A percentile compares a stretch with the other conserved stretches of the same genome.
phyloP scores from a whole-genome alignment of 2,888 invertebrate genomes.

The Pachycephus smyrnensis region DNA sequence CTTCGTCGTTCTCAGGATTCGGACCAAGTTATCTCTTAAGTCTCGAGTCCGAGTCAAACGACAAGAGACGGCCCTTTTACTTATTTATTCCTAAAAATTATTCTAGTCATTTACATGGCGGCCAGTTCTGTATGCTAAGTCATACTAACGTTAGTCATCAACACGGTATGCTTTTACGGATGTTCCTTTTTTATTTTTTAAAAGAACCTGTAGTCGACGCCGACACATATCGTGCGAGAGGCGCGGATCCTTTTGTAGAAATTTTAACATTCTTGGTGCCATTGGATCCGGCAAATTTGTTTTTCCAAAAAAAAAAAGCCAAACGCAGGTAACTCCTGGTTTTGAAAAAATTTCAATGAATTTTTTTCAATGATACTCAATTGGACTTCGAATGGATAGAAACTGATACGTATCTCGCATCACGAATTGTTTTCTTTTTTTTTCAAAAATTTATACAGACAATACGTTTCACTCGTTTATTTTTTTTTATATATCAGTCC shows the following conservation, averaged over 20 bases:
- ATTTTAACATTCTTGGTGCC: not conserved
- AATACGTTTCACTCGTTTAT: too few species aligned
- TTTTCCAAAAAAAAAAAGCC: not conserved
- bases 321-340: not conserved
- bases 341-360: not conserved
- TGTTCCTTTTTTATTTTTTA: not conserved
- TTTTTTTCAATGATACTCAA: not conserved
- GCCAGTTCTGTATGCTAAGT: not conserved
- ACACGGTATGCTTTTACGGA: not conserved
- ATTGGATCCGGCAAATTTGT: not conserved
- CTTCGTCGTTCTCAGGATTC: conserved; percentile 18
- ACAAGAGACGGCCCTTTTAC: not conserved
- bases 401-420: too few species aligned
- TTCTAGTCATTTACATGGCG: not conserved
- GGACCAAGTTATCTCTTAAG: not conserved
- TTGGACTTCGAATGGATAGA: not conserved
- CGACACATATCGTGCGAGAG: not conserved
- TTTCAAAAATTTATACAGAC: not conserved
- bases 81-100: not conserved
- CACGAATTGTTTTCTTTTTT: too few species aligned
- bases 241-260: not conserved
- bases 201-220: not conserved
- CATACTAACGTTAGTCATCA: not conserved
- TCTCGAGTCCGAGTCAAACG: not conserved
- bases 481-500: too few species aligned